phyloP scores from a whole-genome alignment of 2,888 invertebrate genomes.

The Myathropa florea region DNA sequence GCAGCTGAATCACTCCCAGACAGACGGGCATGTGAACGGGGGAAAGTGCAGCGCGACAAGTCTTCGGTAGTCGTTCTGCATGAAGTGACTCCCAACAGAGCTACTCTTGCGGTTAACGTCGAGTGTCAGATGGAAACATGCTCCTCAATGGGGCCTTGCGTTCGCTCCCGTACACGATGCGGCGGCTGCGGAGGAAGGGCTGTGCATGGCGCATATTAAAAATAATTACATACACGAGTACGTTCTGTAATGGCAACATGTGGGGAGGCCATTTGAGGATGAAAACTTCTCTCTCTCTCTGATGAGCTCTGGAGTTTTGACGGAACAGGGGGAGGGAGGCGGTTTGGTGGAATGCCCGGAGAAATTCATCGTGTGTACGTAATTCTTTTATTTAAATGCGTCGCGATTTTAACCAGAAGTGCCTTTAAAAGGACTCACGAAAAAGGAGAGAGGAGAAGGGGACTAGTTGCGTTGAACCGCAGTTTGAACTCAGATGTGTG shows the following conservation, averaged over 20 bases:
- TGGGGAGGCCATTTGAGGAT: not conserved
- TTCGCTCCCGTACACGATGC: not conserved
- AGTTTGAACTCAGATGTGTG: not conserved
- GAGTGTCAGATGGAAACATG: conserved; percentile 37
- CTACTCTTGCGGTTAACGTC: conserved; percentile 35
- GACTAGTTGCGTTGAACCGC: not conserved
- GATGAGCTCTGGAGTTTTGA: not conserved
- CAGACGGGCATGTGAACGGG: conserved; percentile 5
- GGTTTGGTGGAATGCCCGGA: not conserved
- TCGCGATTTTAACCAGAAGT: not conserved
- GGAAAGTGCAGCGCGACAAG: conserved; percentile 18
- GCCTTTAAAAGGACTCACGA: not conserved
- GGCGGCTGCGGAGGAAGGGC: not conserved
- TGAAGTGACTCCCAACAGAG: conserved; percentile 18
- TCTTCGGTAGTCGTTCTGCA: conserved; percentile 36
- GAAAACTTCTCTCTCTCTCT: not conserved
- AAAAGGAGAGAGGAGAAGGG: not conserved
- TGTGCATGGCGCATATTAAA: conserved; percentile 7
- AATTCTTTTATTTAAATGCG: not conserved
- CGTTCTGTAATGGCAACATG: not conserved
- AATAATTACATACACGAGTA: conserved; percentile 1
- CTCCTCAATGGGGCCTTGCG: conserved; percentile 22
- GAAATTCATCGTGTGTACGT: not conserved
- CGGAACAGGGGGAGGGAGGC: not conserved
- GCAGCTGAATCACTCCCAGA: conserved; percentile 9